Evolutionary conservation across 2,888 invertebrate species (phyloP), one percentile per base, ranked within the genome.

Genomic region (Alviniconcha strummeri): DNA sequence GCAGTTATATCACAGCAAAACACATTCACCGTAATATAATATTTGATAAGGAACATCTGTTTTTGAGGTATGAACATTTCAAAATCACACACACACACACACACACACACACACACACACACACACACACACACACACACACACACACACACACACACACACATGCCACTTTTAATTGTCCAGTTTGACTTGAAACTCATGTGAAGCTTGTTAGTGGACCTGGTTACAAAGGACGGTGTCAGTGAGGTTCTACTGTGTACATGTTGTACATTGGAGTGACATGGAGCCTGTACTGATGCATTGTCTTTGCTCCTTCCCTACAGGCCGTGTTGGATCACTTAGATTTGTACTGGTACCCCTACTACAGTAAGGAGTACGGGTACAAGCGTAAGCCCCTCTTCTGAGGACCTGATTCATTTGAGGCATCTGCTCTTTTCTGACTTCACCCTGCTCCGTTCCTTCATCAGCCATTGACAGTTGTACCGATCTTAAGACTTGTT

Each of bases 241-340:
- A 71, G 7, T n/a, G 19, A 71, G 19, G 71, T 72, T 72, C 36
- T 7, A 72, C 52, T 19, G 72, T 72, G 52, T 72, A 72, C 36
- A 72, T 17, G n/a, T 17, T 5, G n/a, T n/a, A 55, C n/a, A 56
- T n/a, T n/a, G 19, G 9, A 8, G 11, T 8, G 19, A 57, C 57
- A 56, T 17, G 57, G 76, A 57, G 56, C n/a, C 17, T 77, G 9
- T 19, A 77, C 64, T 78, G 78, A 78, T 17, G 55, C 13, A 13
- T 86, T 80, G 15, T 19, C 86, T 88, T 86, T 88, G 82, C 86
- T 89, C 87, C 76, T 84, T 86, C 85, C 85, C 86, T 88, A 88
- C 91, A 91, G 91, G 90, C 90, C 83, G 88, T 90, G 83, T 88
- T 90, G 89, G 91, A 90, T 89, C 90, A 91, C 88, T 87, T 90